Base-by-base conservation (phyloP, 1,140 invertebrate species). In the Trichoplusia ni region DNA sequence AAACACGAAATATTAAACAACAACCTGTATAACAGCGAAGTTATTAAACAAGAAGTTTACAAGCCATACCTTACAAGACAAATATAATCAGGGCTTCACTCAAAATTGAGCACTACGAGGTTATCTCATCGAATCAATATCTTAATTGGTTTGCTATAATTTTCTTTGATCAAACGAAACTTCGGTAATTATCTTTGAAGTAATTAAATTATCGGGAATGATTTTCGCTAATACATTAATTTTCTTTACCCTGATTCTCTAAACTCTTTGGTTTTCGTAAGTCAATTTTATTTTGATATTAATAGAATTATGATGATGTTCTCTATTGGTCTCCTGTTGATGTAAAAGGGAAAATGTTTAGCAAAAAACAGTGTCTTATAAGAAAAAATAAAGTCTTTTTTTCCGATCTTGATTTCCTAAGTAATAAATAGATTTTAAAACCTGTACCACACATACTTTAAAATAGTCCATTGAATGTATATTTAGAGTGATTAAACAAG, bases 141-240 rank as follows among this genome's bases (percentile, higher is more conserved):
- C 40, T 18, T 71, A 71, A 71, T 71, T 71, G 58, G 56, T 47
- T 66, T 33, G 44, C 16, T 40, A 21, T 38, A 61, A 68, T 71
- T 71, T 71, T 68, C 69, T 68, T 71, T 71, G 69, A 70, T 54
- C 61, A 33, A 9, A 35, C 49, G 42, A 59, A 68, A 71, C 58
- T 69, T 54, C 7, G n/a, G 21, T 63, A 59, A 68, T 68, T 63
- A 51, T 42, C 8, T 69, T 11, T 6, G 16, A 56, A 40, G 23
- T 59, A 67, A 71, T 67, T 59, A 60, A 71, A 59, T 64, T 64
- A 63, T 38, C 25, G 27, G 31, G 6, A 29, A 58, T 29, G 53
- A 40, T 38, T 70, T 70, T 59, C 49, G 27, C 25, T 56, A 59
- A 63, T 63, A 53, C 14, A 54, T 53, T 61, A 60, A 46, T 60